Evolutionary conservation across 1,140 invertebrate genomes (phyloP).

Genomic region (Drosophila teissieri): DNA sequence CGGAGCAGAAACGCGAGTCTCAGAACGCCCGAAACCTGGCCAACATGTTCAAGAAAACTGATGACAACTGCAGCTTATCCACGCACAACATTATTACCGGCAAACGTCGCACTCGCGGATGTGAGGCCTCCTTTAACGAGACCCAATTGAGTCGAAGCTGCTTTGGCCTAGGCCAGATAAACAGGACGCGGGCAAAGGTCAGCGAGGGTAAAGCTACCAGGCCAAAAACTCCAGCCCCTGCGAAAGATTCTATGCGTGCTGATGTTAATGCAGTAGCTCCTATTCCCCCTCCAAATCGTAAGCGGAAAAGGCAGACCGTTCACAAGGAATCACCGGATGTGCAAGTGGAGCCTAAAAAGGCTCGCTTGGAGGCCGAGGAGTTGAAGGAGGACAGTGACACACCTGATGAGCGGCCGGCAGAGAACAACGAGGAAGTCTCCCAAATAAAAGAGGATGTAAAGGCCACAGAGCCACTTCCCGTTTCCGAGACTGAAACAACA

Average conservation of each 20-base stretch:
- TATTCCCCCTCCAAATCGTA: neutral
- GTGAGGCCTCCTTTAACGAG: slow-evolving; percentile 56
- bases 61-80: slow-evolving; percentile 72
- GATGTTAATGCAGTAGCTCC: neutral
- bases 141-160: slow-evolving; percentile 36
- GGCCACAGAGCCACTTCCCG: neutral
- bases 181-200: neutral
- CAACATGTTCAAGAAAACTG: slow-evolving; percentile 62
- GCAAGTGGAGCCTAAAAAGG: neutral
- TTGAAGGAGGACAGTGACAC: neutral
- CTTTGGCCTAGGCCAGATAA: slow-evolving; percentile 34
- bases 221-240: neutral
- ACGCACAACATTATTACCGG: slow-evolving; percentile 75
- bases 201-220: neutral
- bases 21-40: slow-evolving; percentile 27
- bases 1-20: neutral
- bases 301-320: slow-evolving; percentile 15
- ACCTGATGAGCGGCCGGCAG: neutral
- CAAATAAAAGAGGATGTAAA: neutral
- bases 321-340: neutral
- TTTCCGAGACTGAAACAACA: neutral
- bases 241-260: neutral
- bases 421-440: neutral
- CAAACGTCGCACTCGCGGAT: slow-evolving; percentile 60
- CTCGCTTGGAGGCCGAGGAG: neutral